Evolutionary conservation across 2,888 invertebrate genomes (phyloP).

Genomic region (Suillia variegata): DNA sequence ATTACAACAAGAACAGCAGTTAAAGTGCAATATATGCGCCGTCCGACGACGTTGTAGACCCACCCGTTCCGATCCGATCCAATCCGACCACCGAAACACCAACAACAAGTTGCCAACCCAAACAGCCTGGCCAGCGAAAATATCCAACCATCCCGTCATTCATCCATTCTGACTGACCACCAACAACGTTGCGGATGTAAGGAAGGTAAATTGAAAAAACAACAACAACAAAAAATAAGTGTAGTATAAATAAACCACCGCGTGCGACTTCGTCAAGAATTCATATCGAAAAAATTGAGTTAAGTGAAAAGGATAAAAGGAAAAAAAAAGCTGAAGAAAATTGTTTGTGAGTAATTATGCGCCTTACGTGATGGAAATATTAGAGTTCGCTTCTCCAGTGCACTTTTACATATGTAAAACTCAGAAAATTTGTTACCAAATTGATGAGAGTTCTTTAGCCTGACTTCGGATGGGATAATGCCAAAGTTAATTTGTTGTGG

Average conservation of each 20-base stretch:
- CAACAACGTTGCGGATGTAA: too few species aligned
- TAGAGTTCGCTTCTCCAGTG: too few species aligned
- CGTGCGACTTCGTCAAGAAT: background rate
- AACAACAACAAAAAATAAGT: background rate
- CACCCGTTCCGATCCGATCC: background rate
- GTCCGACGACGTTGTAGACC: too few species aligned
- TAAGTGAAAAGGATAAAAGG: too few species aligned
- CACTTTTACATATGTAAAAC: too few species aligned
- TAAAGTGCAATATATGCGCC: background rate
- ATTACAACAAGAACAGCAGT: slow-evolving; percentile 4
- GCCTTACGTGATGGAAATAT: background rate
- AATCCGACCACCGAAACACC: background rate
- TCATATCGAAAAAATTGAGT: background rate
- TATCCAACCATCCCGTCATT: background rate
- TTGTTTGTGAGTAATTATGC: background rate
- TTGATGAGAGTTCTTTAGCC: too few species aligned
- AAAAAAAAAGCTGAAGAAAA: background rate
- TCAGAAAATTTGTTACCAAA: too few species aligned
- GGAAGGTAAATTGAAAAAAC: background rate
- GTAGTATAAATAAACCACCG: background rate
- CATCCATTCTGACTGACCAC: background rate
- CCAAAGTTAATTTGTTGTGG: too few species aligned
- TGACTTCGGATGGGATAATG: too few species aligned
- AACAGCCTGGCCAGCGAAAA: too few species aligned
- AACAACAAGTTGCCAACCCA: background rate